Base-by-base conservation (phyloP, 1,140 invertebrate genomes). In the Panagrolaimus sp. region DNA sequence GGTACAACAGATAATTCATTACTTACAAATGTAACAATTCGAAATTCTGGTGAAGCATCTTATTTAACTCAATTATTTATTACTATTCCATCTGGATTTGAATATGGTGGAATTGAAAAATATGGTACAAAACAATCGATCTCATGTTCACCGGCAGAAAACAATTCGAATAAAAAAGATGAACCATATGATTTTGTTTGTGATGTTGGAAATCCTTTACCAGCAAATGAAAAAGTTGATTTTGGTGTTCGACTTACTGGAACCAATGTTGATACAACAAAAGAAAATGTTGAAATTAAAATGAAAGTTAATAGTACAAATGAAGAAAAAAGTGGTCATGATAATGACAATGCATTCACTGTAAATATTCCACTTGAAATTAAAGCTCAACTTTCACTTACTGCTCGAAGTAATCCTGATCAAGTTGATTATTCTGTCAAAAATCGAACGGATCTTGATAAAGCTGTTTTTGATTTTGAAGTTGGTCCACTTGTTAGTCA, bases 401-500 rank as follows among this genome's bases (percentile, higher is more conserved):
- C 66, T 57, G 78, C 79, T 25, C 65, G 76, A 42, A 79, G 79
- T 5, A 79, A 74, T 66, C 78, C 78, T 14, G 78, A 81, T 44
- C 79, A 79, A 70, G 67, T 81, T 7, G 74, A 80, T 57, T 78
- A 80, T 67, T 74, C 72, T 16, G 71, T 79, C 14, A 67, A 67
- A 11, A 81, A 81, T 67, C 64, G 76, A 23, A 83, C 76, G 2
- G 23, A n/a, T 2, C 78, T 72, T 16, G 65, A 43, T 9, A 73
- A 71, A 38, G 74, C 73, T 4, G 74, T 69, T 11, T 79, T 83
- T 61, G 81, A 82, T 48, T 82, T 74, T 47, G 77, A 82, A 67
- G 67, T 83, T 46, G 80, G 80, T 8, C 80, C 80, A 44, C 67
- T 82, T n/a, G 80, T 83, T 42, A 76, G 72, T 9, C 80, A 82